A percentile compares a stretch with the other conserved stretches of the same genome.
These are phyloP conservation scores for Ectemnius cavifrons DNA, from an alignment of 2,888 invertebrate species.

Conservation along the genomic window DNA sequence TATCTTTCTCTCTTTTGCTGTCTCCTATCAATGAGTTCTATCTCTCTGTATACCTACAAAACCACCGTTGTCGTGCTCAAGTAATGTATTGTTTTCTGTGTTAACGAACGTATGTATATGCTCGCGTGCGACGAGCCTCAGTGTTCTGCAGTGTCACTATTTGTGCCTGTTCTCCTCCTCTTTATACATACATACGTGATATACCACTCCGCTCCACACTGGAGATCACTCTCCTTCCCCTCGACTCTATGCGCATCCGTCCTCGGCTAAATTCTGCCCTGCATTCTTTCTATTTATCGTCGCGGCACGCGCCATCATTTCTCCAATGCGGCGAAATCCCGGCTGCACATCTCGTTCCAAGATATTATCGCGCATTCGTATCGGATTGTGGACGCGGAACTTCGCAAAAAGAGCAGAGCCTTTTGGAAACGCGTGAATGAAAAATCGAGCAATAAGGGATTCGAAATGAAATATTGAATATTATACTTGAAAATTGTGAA, in stretches of 20 bases:
- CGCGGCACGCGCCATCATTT: too few relatives aligned
- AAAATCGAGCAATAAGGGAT: too few relatives aligned
- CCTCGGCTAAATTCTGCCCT: conserved; percentile 15
- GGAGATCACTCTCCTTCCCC: conserved; percentile 42
- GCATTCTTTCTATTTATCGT: background rate
- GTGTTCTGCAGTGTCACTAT: conserved; percentile 67
- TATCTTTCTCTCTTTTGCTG: background rate
- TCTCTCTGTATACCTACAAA: conserved; percentile 31
- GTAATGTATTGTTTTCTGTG: conserved; percentile 62
- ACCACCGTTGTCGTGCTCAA: conserved; percentile 48
- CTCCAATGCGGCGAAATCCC: too few relatives aligned
- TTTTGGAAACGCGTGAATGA: too few relatives aligned
- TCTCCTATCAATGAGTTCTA: conserved; percentile 49
- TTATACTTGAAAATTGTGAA: too few relatives aligned
- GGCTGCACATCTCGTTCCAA: too few relatives aligned
- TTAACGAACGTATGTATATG: conserved; percentile 57
- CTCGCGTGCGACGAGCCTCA: conserved; percentile 65
- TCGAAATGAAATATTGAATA: too few relatives aligned
- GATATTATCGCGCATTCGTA: too few relatives aligned
- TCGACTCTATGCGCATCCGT: conserved; percentile 18
- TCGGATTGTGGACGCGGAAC: too few relatives aligned
- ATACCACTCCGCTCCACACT: conserved; percentile 34
- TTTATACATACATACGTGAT: conserved; percentile 51
- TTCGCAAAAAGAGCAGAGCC: too few relatives aligned
- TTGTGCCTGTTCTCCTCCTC: conserved; percentile 61